A percentile compares a stretch with the other conserved stretches of the same genome.
Conservation (phyloP, 2,888 invertebrate species). For the Tuberolachnus salignus region DNA sequence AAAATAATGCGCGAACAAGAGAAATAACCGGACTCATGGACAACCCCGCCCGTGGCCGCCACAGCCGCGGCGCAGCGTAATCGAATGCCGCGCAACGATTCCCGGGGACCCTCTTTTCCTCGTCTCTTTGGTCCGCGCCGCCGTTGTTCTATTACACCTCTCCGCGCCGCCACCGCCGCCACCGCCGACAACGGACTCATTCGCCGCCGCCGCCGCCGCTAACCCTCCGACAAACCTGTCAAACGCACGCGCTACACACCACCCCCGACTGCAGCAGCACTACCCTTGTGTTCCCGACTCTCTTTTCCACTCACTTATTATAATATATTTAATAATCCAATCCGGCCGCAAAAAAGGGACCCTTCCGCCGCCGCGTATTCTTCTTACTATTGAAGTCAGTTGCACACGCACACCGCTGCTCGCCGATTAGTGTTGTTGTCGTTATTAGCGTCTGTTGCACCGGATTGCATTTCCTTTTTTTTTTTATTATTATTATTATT, state of each 20-base stretch:
- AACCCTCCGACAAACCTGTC: conserved; percentile 49
- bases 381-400: conserved; percentile 55
- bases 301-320: conserved; percentile 54
- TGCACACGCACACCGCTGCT: conserved; percentile 39
- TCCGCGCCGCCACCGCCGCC: neutral
- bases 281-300: conserved; percentile 15
- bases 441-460: conserved; percentile 52
- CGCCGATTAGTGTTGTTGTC: conserved; percentile 51
- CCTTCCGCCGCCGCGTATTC: conserved; percentile 31
- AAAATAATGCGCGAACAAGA: conserved; percentile 46
- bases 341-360: conserved; percentile 51
- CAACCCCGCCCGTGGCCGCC: too few relatives aligned
- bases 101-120: neutral
- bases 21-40: conserved; percentile 41
- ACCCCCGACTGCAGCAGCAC: neutral
- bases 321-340: conserved; percentile 55
- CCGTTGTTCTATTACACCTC: conserved; percentile 34
- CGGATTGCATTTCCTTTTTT: conserved; percentile 46
- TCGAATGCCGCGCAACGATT: conserved; percentile 49
- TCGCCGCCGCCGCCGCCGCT: conserved; percentile 30
- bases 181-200: conserved; percentile 8
- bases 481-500: neutral
- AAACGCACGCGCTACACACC: conserved; percentile 52
- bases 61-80: conserved; percentile 10
- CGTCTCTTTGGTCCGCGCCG: neutral